phyloP scores from a whole-genome alignment of 2,888 invertebrate species.

The Agonopterix subpropinquella region DNA sequence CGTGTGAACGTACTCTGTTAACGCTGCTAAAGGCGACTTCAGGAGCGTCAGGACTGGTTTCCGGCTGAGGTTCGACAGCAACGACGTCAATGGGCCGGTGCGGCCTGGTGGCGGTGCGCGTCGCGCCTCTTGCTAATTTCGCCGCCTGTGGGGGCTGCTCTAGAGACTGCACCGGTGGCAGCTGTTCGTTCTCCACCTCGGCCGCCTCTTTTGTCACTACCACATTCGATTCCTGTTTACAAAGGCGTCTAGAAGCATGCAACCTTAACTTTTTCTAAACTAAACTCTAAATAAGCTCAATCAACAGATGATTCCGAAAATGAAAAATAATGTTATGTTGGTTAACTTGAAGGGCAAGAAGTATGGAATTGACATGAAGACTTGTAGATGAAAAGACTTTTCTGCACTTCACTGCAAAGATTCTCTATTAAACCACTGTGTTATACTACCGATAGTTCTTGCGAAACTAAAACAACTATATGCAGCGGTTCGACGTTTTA shows the following conservation, averaged over 20 bases:
- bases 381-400: no score
- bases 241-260: conserved; percentile 4
- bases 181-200: conserved; percentile 54
- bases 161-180: conserved; percentile 19
- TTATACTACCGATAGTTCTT: no score
- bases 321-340: no score
- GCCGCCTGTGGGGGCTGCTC: conserved; percentile 7
- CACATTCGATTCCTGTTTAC: conserved; percentile 46
- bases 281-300: background rate
- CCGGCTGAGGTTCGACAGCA: conserved; percentile 70
- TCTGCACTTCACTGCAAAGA: no score
- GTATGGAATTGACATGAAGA: no score
- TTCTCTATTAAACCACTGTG: no score
- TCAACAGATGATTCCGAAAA: background rate
- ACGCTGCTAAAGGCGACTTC: conserved; percentile 78
- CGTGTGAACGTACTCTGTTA: conserved; percentile 64
- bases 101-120: conserved; percentile 44
- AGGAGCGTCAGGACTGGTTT: conserved; percentile 62
- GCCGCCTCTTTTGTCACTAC: conserved; percentile 43
- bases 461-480: no score
- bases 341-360: no score
- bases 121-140: conserved; percentile 27
- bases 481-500: no score
- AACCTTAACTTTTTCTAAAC: background rate
- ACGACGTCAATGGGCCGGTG: conserved; percentile 74